Evolutionary conservation across 2,888 invertebrate genomes (phyloP).

Genomic region (Hirtodrosophila cameraria): DNA sequence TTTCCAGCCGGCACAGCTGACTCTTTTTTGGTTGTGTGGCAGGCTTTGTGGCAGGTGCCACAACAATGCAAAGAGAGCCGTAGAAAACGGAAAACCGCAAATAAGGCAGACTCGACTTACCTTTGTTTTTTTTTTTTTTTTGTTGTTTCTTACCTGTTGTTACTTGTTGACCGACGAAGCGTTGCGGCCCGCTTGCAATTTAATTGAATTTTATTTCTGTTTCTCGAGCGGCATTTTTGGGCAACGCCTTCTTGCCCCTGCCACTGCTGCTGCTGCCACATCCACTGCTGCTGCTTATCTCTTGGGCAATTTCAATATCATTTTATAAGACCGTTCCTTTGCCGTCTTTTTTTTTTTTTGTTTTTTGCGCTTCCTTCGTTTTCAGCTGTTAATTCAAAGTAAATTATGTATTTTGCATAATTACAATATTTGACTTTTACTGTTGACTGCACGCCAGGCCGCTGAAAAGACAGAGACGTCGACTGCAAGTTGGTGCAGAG

Average conservation of each 20-base stretch:
- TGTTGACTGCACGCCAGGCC: conserved; percentile 69
- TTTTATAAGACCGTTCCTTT: conserved; percentile 39
- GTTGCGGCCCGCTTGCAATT: conserved; percentile 66
- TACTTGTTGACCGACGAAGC: conserved; percentile 59
- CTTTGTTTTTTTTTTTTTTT: conserved; percentile 28
- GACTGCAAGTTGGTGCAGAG: background rate
- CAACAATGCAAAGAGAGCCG: conserved; percentile 21
- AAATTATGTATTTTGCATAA: conserved; percentile 79
- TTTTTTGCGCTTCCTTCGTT: conserved; percentile 41
- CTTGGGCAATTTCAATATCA: conserved; percentile 53
- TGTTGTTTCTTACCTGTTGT: conserved; percentile 40
- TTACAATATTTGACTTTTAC: conserved; percentile 78
- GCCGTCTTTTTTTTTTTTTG: conserved; percentile 1
- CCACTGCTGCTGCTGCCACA: background rate
- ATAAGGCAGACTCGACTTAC: conserved; percentile 33
- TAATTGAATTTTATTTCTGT: conserved; percentile 76
- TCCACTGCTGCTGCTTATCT: conserved; percentile 46
- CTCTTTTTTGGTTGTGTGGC: conserved; percentile 62
- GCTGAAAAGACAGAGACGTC: background rate
- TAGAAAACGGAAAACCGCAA: conserved; percentile 54
- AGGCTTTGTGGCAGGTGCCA: conserved; percentile 77
- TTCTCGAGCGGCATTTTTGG: conserved; percentile 68
- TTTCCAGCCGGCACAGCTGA: conserved; percentile 62
- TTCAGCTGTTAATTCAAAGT: conserved; percentile 78
- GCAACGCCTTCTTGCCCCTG: conserved; percentile 54